A percentile compares a stretch with the other conserved stretches of the same genome.
phyloP scores from a whole-genome alignment of 1,140 invertebrate genomes.

The Fopius arisanus region DNA sequence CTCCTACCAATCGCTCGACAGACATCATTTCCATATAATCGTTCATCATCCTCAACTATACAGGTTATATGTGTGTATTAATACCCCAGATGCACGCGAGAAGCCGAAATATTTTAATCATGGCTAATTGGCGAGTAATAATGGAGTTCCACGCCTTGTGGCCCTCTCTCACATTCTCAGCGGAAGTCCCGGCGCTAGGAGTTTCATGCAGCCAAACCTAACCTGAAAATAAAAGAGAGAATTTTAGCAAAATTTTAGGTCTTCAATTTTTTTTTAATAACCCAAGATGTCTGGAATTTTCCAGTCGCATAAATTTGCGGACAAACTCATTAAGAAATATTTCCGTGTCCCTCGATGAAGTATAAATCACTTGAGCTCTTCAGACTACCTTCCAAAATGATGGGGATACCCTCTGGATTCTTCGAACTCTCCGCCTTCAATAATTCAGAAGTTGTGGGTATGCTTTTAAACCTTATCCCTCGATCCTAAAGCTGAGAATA shows the following conservation, averaged over 20 bases:
- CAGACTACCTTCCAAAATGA: neutral
- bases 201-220: neutral
- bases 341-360: neutral
- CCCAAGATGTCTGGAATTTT: neutral
- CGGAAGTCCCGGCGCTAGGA: neutral
- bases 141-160: slow-evolving; percentile 58
- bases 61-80: slow-evolving; percentile 56
- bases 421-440: slow-evolving; percentile 29
- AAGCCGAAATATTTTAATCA: slow-evolving; percentile 66
- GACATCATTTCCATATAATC: slow-evolving; percentile 60
- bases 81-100: slow-evolving; percentile 63
- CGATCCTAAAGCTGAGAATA: too few relatives aligned
- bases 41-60: slow-evolving; percentile 40
- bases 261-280: neutral
- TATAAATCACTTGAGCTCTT: slow-evolving; percentile 31
- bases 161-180: slow-evolving; percentile 22
- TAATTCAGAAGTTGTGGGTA: slow-evolving; percentile 29
- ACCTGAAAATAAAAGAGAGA: neutral
- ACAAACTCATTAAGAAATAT: slow-evolving; percentile 1
- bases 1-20: slow-evolving; percentile 49
- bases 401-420: slow-evolving; percentile 13
- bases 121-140: slow-evolving; percentile 66
- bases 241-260: neutral
- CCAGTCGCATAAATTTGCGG: neutral
- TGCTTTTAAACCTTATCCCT: neutral